Evolutionary conservation across 2,888 invertebrate genomes (phyloP), one percentile per base, ranked within the genome.

Genomic region (Pandemis corylana): DNA sequence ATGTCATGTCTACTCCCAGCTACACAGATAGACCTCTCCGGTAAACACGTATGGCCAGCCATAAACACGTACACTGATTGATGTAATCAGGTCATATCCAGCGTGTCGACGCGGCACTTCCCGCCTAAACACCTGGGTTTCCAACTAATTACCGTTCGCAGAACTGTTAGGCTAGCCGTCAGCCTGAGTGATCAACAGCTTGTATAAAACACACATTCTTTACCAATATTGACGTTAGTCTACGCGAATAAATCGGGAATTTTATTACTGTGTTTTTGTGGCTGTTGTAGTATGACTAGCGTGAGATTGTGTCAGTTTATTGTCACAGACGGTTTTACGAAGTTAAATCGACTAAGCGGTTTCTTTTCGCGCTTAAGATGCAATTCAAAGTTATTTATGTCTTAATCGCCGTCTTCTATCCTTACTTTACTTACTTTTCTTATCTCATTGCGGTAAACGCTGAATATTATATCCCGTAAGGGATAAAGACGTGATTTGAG

Each of bases 131-230:
- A 49, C 42, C 10, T 9, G 42, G n/a, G 10, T 10, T 64, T 15
- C n/a, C 20, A 44, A 20, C 65, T 49, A 53, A 67, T 53, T 56
- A 56, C 20, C n/a, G 42, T 36, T 66, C 49, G 4, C 42, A 15
- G 63, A 64, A 20, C 12, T 64, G 67, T 15, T 68, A 63, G 67
- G 53, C 28, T 53, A 67, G 62, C 56, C 66, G 75, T 71, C 75
- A n/a, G 67, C 4, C 46, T 46, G 75, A 71, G 61, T 63, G 67
- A 63, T 68, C 15, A 1, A 56, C 42, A 9, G 51, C 51, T 51
- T 68, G 68, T 68, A 56, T 68, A 56, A 56, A 68, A 20, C n/a
- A 41, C 10, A 67, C 56, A 68, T 68, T 68, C 68, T 56, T 68
- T 44, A 42, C 42, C 20, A 59, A 42, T 56, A 68, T 42, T 44